Percentiles rank a stretch among this genome's conserved stretches.
phyloP scores from a whole-genome alignment of 2,797 vertebrate genomes.

The Synaphobranchus kaupii region DNA sequence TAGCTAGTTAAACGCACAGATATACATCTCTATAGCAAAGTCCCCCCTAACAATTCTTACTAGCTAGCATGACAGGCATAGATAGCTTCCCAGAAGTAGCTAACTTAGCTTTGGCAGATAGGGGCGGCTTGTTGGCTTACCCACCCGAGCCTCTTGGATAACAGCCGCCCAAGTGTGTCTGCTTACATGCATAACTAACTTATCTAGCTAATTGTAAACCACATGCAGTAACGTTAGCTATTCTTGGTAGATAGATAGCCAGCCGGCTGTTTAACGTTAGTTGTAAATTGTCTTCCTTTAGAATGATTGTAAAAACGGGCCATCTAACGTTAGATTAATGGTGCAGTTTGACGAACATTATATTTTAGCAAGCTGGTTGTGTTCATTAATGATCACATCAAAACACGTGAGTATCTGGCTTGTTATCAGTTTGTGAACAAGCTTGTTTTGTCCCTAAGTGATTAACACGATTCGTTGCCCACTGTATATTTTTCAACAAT shows the following conservation, averaged over 20 bases:
- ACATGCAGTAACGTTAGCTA: not conserved
- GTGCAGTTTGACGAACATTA: not conserved
- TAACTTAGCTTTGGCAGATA: not conserved
- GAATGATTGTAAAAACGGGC: too few relatives aligned
- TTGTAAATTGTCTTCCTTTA: not conserved
- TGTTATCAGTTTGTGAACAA: not conserved
- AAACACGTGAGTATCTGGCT: not conserved
- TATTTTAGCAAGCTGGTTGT: not conserved
- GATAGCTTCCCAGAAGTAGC: not conserved
- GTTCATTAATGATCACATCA: not conserved
- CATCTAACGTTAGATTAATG: not conserved
- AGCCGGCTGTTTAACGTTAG: not conserved
- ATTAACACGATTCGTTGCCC: not conserved
- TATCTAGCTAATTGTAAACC: not conserved
- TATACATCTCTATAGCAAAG: not conserved
- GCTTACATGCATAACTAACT: not conserved
- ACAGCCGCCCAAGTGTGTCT: not conserved
- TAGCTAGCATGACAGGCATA: constrained; percentile 1
- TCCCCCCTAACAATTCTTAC: not conserved
- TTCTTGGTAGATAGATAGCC: not conserved
- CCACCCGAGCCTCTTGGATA: not conserved
- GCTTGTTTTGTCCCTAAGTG: not conserved
- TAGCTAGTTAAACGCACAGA: not conserved
- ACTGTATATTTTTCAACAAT: not conserved
- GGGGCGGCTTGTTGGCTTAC: not conserved